Evolutionary conservation across 2,888 invertebrate species (phyloP), one percentile per base, ranked within the genome.

Genomic region (Amphipoea lucens): DNA sequence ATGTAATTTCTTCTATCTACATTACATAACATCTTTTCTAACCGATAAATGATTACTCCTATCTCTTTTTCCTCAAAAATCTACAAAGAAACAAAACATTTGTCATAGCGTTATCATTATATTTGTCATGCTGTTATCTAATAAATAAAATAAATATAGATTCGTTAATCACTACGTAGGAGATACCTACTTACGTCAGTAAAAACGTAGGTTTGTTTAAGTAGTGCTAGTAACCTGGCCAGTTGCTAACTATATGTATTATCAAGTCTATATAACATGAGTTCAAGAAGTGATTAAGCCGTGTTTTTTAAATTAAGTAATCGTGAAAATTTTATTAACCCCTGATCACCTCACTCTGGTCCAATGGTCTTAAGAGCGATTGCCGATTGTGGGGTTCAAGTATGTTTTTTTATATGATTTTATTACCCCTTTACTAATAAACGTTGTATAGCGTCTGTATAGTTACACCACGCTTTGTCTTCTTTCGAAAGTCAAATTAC

Each of bases 91-190:
- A n/a, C 12, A 68, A 11, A 17, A 23, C 40, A 12, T 29, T 62
- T 80, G 36, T 76, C 48, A 65, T 14, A 57, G 2, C 7, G 9
- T 57, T 80, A 83, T 63, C 68, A 63, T 20, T 14, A n/a, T 9
- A 23, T 72, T 82, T 72, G 70, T 76, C 76, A 82, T 65, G 75
- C 48, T 2, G 73, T 74, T 84, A 84, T 83, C 74, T 78, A 74
- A 78, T 12, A 74, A 23, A n/a, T 9, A n/a, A 74, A 74, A 65
- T 54, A 76, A 83, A 69, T 9, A 82, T 20, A 3, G 29, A 63
- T 74, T 60, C 29, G 12, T 12, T 66, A 62, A 78, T 73, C n/a
- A 45, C 36, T 60, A 78, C 78, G 83, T 84, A 74, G 51, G 48
- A 80, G 81, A 71, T n/a, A 73, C 1, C 1, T 62, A 63, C 14